Evolutionary conservation across 2,888 invertebrate species (phyloP), one percentile per base, ranked within the genome.

Genomic region (Nebria brevicollis): DNA sequence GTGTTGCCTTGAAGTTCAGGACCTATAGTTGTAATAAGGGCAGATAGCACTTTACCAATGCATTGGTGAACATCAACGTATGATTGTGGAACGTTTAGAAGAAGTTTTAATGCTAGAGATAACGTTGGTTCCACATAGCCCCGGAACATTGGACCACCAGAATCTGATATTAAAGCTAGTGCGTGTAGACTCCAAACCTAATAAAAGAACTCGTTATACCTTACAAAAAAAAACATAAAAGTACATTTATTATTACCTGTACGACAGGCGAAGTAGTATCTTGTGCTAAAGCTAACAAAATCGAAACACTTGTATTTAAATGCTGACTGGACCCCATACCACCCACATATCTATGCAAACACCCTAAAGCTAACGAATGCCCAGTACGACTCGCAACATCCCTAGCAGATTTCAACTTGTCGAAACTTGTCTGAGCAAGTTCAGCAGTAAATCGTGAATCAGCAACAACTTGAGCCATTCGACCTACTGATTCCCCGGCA

Each of bases 141-240:
- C 26, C 98, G 93, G 91, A 99, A 99, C 98, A 99, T 98, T 0
- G 99, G 99, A 0, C 99, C 99, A 0, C 99, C 98, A 0, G 98
- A 98, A 89, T 99, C 98, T 2, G 98, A 98, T 82, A 99, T 96
- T 83, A 99, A 92, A 0, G 98, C 96, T 34, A 99, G 90, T 0
- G 99, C 98, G 90, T 99, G 98, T 13, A 99, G 90, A 0, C 99
- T 95, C 99, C 99, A 99, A 54, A 98, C 96, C 94, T 95, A 86
- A 8, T 83, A 84, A 82, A 80, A 73, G 65, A 66, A 66, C 15
- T 26, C 42, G n/a, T 10, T 66, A 34, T 77, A 13, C 66, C 34
- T 82, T 82, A 86, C 84, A 95, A 34, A 66, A 41, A 66, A 41
- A 34, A 34, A 54, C 20, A 43, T 72, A 10, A 20, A 20, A 34